Percentiles rank a stretch among this genome's conserved stretches.
Evolutionary conservation across 2,888 invertebrate species (phyloP).

Genomic region (Dicranocentrus wangi): DNA sequence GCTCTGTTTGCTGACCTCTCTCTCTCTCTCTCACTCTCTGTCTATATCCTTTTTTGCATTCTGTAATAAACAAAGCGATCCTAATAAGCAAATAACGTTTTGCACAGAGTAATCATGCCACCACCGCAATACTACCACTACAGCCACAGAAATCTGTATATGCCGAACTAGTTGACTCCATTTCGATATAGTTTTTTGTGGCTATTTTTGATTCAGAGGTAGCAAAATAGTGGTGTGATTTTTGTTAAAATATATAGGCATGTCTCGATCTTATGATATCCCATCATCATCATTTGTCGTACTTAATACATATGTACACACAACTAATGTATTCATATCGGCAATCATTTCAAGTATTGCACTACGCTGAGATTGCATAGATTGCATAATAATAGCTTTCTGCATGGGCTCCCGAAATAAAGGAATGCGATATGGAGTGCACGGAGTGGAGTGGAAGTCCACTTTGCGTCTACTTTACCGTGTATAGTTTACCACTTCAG

Average conservation of each 20-base stretch:
- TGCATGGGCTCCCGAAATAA: conserved; percentile 22
- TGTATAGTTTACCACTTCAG: too few species aligned
- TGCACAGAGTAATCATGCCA: background rate
- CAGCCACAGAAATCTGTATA: background rate
- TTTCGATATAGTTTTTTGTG: conserved; percentile 12
- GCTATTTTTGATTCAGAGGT: conserved; percentile 14
- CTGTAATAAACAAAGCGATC: background rate
- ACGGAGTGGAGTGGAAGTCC: too few species aligned
- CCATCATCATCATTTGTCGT: conserved; percentile 2
- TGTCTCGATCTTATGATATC: background rate
- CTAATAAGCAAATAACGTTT: conserved; percentile 16
- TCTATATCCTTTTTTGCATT: background rate
- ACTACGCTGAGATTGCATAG: background rate
- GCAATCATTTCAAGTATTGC: conserved; percentile 5
- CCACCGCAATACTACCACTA: background rate
- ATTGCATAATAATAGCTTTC: conserved; percentile 13
- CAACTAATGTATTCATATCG: background rate
- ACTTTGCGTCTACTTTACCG: too few species aligned
- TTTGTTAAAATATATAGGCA: too few species aligned
- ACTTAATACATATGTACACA: too few species aligned
- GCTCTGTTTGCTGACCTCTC: conserved; percentile 56
- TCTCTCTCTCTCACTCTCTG: background rate
- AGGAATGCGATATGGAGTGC: too few species aligned
- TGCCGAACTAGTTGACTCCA: conserved; percentile 13
- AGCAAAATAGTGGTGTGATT: background rate